Evolutionary conservation across 1,140 invertebrate genomes (phyloP), one percentile per base, ranked within the genome.

Genomic region (Drosophila repleta): DNA sequence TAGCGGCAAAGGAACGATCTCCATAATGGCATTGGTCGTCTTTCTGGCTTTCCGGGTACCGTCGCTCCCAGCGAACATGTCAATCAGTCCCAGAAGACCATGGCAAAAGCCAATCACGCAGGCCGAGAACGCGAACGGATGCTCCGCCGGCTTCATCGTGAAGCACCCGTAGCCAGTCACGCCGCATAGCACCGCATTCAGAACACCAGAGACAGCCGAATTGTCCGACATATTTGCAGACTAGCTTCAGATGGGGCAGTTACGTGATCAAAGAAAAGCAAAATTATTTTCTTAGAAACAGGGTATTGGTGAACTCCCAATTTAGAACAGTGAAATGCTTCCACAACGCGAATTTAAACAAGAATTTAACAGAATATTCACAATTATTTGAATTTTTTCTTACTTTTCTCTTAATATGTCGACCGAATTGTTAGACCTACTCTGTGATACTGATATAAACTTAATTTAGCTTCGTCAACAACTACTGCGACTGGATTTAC

Each of bases 81-180:
- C 26, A 6, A 76, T 46, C 39, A 91, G 11, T 0, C 77, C 73
- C 15, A 74, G 1, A 2, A 88, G 2, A 0, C 90, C 90, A 46
- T 90, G 90, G n/a, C 76, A 84, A 29, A 90, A 79, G 0, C 81
- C 85, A n/a, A 91, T 35, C 5, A 83, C 18, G 18, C 90, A 90
- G 13, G 90, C 90, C 6, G 69, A 48, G 46, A 91, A 91, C 2
- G 77, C 85, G 43, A 74, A 91, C 0, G 90, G 90, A 56, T 90
- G 74, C 0, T 77, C 58, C 3, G 37, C 7, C 1, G 90, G 85
- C 0, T 48, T 41, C 11, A 79, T 53, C 15, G 63, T 53, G 13
- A 21, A 55, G 45, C 76, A 60, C 0, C 87, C 76, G 49, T 74
- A 90, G 3, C 79, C 82, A 7, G 76, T 75, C 18, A 76, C 78